Conservation (phyloP, 2,797 vertebrate genomes). For the Pagetopsis macropterus region DNA sequence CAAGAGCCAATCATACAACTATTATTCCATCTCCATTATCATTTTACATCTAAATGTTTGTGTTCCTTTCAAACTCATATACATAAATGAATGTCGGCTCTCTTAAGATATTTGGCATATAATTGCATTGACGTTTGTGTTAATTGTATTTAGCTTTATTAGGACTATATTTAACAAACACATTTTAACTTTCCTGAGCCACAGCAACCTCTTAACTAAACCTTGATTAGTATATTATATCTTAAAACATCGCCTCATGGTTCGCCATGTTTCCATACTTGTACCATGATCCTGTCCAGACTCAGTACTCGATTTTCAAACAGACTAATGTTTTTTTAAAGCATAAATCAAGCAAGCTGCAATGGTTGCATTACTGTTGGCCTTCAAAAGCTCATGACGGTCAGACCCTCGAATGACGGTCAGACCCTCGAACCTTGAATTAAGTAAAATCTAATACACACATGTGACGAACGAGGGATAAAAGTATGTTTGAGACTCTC, state of each 20-base stretch:
- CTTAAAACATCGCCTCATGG: not conserved
- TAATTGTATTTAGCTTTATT: not conserved
- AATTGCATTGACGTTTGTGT: not conserved
- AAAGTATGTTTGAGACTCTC: conserved; percentile 77
- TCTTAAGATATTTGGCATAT: conserved; percentile 1
- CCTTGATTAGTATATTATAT: not conserved
- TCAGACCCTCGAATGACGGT: conserved; percentile 37
- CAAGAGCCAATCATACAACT: not conserved
- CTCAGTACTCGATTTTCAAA: not conserved
- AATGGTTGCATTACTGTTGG: not conserved
- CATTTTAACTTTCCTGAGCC: not conserved
- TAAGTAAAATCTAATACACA: conserved; percentile 51
- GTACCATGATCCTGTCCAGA: not conserved
- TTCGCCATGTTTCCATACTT: not conserved
- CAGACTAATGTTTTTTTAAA: not conserved
- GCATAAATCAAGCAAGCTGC: not conserved
- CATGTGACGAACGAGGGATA: conserved; percentile 55
- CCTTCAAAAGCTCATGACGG: conserved; percentile 9
- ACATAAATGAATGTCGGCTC: not conserved
- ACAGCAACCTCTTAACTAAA: not conserved
- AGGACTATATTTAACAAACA: not conserved
- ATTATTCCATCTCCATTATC: too few relatives aligned
- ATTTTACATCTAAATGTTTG: not conserved
- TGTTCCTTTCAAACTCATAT: not conserved
- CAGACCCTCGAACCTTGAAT: conserved; percentile 45